phyloP scores from a whole-genome alignment of 2,797 vertebrate species.

The Acomys russatus region DNA sequence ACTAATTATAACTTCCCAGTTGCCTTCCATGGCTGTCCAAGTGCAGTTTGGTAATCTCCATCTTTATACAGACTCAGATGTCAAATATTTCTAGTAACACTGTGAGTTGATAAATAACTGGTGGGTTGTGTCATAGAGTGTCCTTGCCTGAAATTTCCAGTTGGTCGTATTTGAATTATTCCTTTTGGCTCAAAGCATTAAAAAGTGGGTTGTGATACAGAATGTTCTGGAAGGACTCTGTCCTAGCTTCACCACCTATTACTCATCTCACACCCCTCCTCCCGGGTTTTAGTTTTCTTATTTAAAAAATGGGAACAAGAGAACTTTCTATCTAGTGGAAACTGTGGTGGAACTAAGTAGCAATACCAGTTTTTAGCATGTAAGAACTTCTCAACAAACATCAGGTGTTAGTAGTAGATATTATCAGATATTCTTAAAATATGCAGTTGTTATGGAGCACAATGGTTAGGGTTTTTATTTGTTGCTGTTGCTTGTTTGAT shows the following conservation, averaged over 20 bases:
- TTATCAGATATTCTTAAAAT: neutral
- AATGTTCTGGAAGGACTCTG: neutral
- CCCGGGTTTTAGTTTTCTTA: neutral
- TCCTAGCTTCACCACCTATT: neutral
- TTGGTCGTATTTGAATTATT: neutral
- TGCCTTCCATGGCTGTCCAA: neutral
- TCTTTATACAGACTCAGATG: neutral
- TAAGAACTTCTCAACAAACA: neutral
- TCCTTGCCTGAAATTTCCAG: neutral
- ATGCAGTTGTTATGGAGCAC: neutral
- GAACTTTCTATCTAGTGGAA: neutral
- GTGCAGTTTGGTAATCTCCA: neutral
- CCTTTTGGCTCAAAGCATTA: neutral
- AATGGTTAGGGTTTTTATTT: neutral
- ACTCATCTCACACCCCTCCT: neutral
- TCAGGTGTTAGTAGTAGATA: neutral
- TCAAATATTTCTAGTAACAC: neutral
- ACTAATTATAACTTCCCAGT: neutral
- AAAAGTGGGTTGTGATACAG: neutral
- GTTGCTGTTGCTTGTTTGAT: neutral
- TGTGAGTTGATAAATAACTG: conserved; percentile 34
- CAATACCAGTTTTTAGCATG: neutral
- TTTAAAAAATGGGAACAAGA: neutral
- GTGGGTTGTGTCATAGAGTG: neutral
- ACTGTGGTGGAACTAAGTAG: neutral